Percentiles rank a stretch among this genome's conserved stretches.
Conservation (phyloP, 2,797 vertebrate genomes). For the Xiphophorus birchmanni region DNA sequence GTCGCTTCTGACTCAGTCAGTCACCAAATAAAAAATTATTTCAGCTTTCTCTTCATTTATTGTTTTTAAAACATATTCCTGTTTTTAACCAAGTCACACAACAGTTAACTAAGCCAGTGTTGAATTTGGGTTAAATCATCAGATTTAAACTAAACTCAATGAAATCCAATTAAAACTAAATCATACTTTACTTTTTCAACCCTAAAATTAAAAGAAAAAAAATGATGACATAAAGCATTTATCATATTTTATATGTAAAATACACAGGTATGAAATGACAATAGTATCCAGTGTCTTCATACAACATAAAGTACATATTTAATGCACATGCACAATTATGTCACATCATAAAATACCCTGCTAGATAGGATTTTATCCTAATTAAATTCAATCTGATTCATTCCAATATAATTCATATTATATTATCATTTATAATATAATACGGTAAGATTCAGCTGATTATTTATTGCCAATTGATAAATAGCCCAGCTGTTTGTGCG, state of each 20-base stretch:
- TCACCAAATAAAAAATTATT: slow-evolving; percentile 52
- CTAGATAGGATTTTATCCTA: not conserved
- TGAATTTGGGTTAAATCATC: slow-evolving; percentile 8
- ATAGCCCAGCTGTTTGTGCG: not conserved
- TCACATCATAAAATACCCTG: not conserved
- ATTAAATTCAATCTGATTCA: not conserved
- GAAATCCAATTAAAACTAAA: not conserved
- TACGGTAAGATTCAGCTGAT: not conserved
- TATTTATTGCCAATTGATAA: not conserved
- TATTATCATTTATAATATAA: not conserved
- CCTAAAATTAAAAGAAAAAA: not conserved
- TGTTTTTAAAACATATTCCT: slow-evolving; percentile 30
- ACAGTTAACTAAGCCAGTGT: slow-evolving; percentile 1
- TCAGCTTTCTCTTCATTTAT: slow-evolving; percentile 27
- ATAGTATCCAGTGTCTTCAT: not conserved
- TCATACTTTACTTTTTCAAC: slow-evolving; percentile 1
- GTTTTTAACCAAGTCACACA: slow-evolving; percentile 23
- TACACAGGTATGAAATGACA: not conserved
- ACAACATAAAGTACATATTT: not conserved
- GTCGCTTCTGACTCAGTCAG: slow-evolving; percentile 40
- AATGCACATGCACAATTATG: not conserved
- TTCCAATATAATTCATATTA: not conserved
- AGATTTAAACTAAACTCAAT: not conserved
- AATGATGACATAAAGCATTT: not conserved
- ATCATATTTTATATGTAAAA: not conserved